Percentiles rank a stretch among this genome's conserved stretches.
phyloP scores from a whole-genome alignment of 1,140 invertebrate species.

The Anoplophora glabripennis region DNA sequence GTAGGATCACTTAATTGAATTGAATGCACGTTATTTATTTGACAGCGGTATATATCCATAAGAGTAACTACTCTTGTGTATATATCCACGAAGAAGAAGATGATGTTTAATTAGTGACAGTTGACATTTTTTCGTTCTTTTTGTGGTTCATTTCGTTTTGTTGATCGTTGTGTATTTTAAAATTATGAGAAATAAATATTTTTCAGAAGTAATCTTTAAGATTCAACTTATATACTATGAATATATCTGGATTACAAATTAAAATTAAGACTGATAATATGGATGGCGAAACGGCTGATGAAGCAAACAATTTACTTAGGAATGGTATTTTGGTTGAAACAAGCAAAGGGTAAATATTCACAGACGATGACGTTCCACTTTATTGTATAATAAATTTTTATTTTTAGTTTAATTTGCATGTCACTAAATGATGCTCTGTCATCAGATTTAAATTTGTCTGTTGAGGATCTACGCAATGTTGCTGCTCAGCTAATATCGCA shows the following conservation, averaged over 20 bases:
- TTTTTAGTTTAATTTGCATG: conserved; percentile 50
- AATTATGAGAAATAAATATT: too few relatives aligned
- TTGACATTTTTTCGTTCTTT: too few relatives aligned
- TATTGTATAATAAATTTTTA: conserved; percentile 11
- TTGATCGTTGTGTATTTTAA: too few relatives aligned
- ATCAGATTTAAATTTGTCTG: conserved; percentile 49
- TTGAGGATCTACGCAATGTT: conserved; percentile 49
- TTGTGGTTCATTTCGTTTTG: too few relatives aligned
- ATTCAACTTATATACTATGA: background rate
- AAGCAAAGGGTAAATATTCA: conserved; percentile 44
- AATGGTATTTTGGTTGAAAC: conserved; percentile 52
- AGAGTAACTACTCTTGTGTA: too few relatives aligned
- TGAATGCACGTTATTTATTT: too few relatives aligned
- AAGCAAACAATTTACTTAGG: conserved; percentile 48
- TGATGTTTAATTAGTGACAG: too few relatives aligned
- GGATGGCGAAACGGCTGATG: conserved; percentile 27
- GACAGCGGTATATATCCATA: too few relatives aligned
- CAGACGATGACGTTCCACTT: conserved; percentile 11
- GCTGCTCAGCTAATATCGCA: conserved; percentile 48
- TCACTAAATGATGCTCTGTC: conserved; percentile 50
- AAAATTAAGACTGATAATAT: conserved; percentile 10
- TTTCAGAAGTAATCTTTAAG: too few relatives aligned
- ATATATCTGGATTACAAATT: background rate
- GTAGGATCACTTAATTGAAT: too few relatives aligned
- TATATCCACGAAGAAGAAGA: too few relatives aligned